These are phyloP conservation scores for Channa maculata DNA, from an alignment of 2,113 vertebrate genomes.

Conservation along the genomic window DNA sequence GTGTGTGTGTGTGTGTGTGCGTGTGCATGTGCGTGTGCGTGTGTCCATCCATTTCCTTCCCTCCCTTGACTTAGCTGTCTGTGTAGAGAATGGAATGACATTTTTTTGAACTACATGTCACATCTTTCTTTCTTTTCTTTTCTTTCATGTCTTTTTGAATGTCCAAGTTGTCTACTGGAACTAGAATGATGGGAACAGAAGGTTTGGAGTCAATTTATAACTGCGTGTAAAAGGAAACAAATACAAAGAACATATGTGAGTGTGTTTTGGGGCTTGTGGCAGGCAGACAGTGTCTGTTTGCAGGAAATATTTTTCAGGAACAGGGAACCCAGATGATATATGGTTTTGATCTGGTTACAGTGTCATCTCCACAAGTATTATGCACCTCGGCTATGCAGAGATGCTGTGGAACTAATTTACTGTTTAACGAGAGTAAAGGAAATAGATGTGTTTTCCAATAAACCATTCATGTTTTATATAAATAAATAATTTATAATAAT, in stretches of 20 bases:
- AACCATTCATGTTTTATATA: background rate
- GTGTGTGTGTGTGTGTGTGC: background rate
- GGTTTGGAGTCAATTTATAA: background rate
- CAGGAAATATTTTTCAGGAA: slow-evolving; percentile 4
- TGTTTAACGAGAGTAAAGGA: background rate
- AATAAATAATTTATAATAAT: background rate
- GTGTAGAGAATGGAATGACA: background rate
- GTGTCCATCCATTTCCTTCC: slow-evolving; percentile 15
- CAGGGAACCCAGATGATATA: slow-evolving; percentile 6
- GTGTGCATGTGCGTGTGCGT: slow-evolving; percentile 13
- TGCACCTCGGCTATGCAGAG: background rate
- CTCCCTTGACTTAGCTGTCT: slow-evolving; percentile 26
- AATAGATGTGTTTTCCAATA: background rate
- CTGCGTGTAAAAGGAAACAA: slow-evolving; percentile 1
- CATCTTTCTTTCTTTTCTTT: slow-evolving; percentile 22
- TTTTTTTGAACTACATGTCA: slow-evolving; percentile 29
- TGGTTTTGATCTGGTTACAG: slow-evolving; percentile 45
- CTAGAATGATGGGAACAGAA: background rate
- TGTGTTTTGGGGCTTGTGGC: slow-evolving; percentile 16
- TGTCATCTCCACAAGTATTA: background rate
- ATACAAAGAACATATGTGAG: background rate
- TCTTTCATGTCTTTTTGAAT: slow-evolving; percentile 21
- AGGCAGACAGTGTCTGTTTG: slow-evolving; percentile 9
- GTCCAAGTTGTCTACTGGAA: slow-evolving; percentile 16
- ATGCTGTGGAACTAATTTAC: slow-evolving; percentile 20